phyloP scores from a whole-genome alignment of 2,888 invertebrate species.

The Sussaba pulchella region DNA sequence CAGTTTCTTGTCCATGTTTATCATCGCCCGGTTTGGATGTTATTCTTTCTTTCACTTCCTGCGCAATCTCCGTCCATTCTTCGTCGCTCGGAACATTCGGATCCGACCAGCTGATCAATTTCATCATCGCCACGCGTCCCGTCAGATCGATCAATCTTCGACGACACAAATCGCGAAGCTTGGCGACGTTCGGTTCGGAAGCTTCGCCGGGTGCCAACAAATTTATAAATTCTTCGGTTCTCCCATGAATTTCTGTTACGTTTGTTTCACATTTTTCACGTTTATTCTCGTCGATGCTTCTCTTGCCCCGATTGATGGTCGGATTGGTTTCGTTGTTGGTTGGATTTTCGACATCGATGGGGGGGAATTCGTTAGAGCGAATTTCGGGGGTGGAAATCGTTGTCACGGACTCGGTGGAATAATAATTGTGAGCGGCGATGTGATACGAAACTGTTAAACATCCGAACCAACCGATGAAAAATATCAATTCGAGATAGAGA shows the following conservation, averaged over 20 bases:
- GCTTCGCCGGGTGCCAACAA: constrained; percentile 8
- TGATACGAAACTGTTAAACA: constrained; percentile 35
- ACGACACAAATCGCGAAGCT: neutral
- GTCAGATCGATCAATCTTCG: neutral
- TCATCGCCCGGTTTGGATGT: neutral
- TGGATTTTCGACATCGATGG: neutral
- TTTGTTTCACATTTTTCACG: neutral
- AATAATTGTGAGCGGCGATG: neutral
- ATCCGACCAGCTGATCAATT: neutral
- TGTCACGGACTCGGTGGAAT: neutral
- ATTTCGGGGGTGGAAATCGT: neutral
- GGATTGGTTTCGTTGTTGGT: neutral
- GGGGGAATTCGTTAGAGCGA: neutral
- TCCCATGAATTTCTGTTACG: neutral
- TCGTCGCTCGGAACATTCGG: neutral
- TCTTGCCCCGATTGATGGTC: neutral
- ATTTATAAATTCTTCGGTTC: neutral
- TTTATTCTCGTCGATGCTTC: constrained; percentile 2
- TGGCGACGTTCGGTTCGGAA: neutral
- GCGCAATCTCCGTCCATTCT: constrained; percentile 5
- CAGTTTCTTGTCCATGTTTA: neutral
- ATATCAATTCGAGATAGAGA: constrained; percentile 66
- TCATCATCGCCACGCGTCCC: neutral
- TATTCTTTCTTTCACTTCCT: neutral
- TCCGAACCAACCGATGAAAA: constrained; percentile 70